These are phyloP conservation scores for Gymnogyps californianus DNA, from an alignment of 2,113 vertebrate species.

Conservation along the genomic window DNA sequence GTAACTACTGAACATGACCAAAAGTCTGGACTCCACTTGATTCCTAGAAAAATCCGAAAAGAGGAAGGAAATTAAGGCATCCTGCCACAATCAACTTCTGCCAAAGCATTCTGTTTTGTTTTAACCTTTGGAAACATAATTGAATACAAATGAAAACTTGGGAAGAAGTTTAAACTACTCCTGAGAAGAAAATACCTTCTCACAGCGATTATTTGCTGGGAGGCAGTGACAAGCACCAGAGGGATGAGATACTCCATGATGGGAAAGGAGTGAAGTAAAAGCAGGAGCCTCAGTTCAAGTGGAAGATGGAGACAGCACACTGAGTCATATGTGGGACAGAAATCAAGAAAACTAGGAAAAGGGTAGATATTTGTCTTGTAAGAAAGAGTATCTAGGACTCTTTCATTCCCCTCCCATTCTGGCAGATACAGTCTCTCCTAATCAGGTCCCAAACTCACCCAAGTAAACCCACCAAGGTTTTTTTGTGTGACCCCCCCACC, in stretches of 20 bases:
- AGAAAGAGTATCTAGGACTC: neutral
- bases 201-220: neutral
- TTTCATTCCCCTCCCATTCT: neutral
- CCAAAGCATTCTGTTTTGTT: neutral
- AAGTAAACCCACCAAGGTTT: neutral
- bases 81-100: neutral
- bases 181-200: neutral
- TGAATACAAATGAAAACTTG: neutral
- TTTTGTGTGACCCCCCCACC: neutral
- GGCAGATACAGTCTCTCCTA: fast-evolving
- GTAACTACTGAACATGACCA: neutral
- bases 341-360: neutral
- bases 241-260: neutral
- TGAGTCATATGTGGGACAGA: neutral
- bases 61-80: neutral
- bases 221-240: neutral
- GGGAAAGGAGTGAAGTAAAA: neutral
- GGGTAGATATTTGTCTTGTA: neutral
- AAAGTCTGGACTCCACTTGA: neutral
- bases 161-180: neutral
- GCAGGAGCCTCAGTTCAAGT: neutral
- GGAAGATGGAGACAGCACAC: neutral
- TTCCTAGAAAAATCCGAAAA: neutral
- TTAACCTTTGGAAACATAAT: neutral
- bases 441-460: neutral